These are phyloP conservation scores for Crambe crambe DNA, from an alignment of 37 sponge, comb jelly and placozoan species.

Conservation along the genomic window DNA sequence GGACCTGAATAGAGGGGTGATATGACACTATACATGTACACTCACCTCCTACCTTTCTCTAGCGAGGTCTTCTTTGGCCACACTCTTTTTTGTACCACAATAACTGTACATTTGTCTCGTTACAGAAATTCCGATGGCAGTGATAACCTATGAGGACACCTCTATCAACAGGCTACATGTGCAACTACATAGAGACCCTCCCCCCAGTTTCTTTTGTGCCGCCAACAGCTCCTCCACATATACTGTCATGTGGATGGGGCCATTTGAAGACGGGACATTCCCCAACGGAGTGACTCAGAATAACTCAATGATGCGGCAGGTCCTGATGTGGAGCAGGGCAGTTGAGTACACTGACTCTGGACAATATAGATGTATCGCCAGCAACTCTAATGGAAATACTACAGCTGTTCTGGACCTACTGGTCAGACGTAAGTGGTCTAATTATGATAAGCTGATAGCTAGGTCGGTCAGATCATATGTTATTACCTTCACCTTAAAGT, in stretches of 20 bases:
- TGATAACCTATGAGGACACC: too few species aligned
- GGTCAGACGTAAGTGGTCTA: too few species aligned
- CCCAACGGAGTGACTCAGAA: background rate
- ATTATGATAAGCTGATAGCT: too few species aligned
- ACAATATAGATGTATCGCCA: conserved; percentile 1
- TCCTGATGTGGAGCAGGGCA: conserved; percentile 13
- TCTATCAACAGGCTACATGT: background rate
- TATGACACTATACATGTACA: too few species aligned
- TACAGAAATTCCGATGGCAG: conserved; percentile 10
- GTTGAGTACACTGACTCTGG: conserved; percentile 27
- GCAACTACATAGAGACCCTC: background rate
- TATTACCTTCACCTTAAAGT: too few species aligned
- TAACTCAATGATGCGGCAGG: too few species aligned
- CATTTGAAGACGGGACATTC: background rate
- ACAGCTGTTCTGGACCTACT: conserved; percentile 1
- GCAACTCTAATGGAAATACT: background rate
- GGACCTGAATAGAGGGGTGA: too few species aligned
- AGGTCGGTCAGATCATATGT: too few species aligned
- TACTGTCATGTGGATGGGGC: conserved; percentile 1
- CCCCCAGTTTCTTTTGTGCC: conserved; percentile 20
- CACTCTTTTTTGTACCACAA: too few species aligned
- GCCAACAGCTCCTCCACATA: conserved; percentile 9
- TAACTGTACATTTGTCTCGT: too few species aligned
- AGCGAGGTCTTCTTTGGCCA: too few species aligned
- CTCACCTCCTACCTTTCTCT: too few species aligned